Evolutionary conservation across 2,797 vertebrate species (phyloP).

Genomic region (Paguma larvata): DNA sequence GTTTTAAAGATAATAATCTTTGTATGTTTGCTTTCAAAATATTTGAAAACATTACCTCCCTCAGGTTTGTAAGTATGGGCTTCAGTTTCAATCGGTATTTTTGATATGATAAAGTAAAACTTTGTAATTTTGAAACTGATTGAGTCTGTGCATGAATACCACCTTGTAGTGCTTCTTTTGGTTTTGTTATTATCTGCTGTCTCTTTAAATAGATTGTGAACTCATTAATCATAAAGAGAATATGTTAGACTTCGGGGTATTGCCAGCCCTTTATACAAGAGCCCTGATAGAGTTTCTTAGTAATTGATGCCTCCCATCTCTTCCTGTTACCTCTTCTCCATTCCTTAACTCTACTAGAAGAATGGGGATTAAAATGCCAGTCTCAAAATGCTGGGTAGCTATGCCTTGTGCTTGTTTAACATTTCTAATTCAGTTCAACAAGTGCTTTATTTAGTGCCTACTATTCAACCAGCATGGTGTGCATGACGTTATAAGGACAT

Average conservation of each 20-base stretch:
- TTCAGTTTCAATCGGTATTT: conserved; percentile 49
- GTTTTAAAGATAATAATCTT: conserved; percentile 52
- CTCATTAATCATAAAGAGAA: conserved; percentile 51
- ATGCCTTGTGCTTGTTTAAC: conserved; percentile 21
- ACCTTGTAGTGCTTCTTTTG: conserved; percentile 32
- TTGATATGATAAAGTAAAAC: conserved; percentile 30
- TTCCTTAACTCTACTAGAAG: neutral
- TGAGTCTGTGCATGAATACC: neutral
- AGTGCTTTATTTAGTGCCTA: conserved; percentile 41
- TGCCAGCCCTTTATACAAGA: neutral
- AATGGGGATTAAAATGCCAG: conserved; percentile 10
- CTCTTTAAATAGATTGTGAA: neutral
- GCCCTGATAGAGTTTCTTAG: conserved; percentile 8
- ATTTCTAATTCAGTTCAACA: conserved; percentile 41
- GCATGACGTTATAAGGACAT: neutral
- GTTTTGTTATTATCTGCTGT: neutral
- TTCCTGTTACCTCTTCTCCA: neutral
- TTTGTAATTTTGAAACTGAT: conserved; percentile 49
- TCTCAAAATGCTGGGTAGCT: conserved; percentile 32
- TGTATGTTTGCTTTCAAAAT: conserved; percentile 56
- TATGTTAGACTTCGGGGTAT: conserved; percentile 19
- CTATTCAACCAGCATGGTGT: conserved; percentile 38
- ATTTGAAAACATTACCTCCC: conserved; percentile 22
- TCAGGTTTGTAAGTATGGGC: conserved; percentile 5
- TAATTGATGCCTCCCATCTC: neutral